A percentile compares a stretch with the other conserved stretches of the same genome.
Conservation (phyloP, 2,113 vertebrate genomes). For the Malurus cyaneus region DNA sequence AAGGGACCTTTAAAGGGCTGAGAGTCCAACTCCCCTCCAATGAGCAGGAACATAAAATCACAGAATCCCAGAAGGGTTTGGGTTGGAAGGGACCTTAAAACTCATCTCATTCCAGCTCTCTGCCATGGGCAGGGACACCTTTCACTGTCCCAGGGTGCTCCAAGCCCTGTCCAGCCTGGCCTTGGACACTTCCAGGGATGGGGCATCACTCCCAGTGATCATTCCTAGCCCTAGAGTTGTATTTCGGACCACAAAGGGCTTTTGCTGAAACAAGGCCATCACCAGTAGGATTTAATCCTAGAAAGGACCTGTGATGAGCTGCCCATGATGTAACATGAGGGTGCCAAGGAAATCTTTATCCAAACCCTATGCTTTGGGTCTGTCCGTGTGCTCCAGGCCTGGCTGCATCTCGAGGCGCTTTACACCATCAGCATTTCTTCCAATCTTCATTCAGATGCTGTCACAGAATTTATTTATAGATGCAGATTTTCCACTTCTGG, state of each 20-base stretch:
- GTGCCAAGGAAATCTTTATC: neutral
- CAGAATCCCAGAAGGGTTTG: neutral
- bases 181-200: neutral
- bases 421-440: neutral
- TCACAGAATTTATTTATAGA: neutral
- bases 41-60: neutral
- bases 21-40: neutral
- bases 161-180: neutral
- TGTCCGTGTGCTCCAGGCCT: fast-evolving
- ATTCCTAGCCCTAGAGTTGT: neutral
- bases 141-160: fast-evolving
- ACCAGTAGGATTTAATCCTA: neutral
- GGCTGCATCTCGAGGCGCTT: neutral
- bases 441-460: neutral
- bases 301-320: neutral
- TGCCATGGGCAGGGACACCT: neutral
- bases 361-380: neutral
- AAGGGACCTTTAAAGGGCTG: neutral
- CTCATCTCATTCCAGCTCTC: neutral
- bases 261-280: neutral
- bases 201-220: neutral
- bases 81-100: neutral
- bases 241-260: neutral
- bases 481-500: neutral
- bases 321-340: neutral